Evolutionary conservation across 2,797 vertebrate species (phyloP), one percentile per base, ranked within the genome.

Genomic region (Clarias platycephalus): DNA sequence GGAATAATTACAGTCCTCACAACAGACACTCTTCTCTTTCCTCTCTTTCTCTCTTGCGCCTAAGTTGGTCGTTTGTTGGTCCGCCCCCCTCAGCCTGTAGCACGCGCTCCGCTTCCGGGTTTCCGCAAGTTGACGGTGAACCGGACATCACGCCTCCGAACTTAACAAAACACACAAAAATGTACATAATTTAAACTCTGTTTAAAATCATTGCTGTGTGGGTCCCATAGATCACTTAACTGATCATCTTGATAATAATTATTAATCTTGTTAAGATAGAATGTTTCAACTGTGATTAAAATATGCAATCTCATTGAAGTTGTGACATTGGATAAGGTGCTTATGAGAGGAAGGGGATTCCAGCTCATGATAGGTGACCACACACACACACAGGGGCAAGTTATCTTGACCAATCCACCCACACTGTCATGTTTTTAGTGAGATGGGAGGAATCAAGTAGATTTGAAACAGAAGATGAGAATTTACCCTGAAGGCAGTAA

Each of bases 71-170:
- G 5, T 77, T 53, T 37, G 81, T 87, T 71, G 80, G 62, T 81
- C 85, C 83, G 75, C 86, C 86, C 86, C 86, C 84, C 68, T 84
- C 63, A 57, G 82, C 64, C 84, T 83, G 80, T 68, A 85, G 63
- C 70, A 86, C 64, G 68, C 28, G 31, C 86, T 81, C 77, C 77
- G 88, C 88, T 92, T 92, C 91, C 91, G 91, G 90, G 90, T 91
- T 75, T 71, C 24, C 20, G 9, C 26, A 18, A 62, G n/a, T 20
- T 82, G 58, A 63, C 37, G 24, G n/a, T 22, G n/a, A 31, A 34
- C 66, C 9, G 3, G 37, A 62, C 70, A 22, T 34, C 66, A 81
- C 2, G 57, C 34, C n/a, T 8, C 16, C 0, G 24, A 76, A 18
- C 37, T 63, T 79, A 37, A n/a, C 9, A n/a, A 62, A 62, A 16